phyloP scores from a whole-genome alignment of 2,888 invertebrate species.

The Pelosia muscerda region DNA sequence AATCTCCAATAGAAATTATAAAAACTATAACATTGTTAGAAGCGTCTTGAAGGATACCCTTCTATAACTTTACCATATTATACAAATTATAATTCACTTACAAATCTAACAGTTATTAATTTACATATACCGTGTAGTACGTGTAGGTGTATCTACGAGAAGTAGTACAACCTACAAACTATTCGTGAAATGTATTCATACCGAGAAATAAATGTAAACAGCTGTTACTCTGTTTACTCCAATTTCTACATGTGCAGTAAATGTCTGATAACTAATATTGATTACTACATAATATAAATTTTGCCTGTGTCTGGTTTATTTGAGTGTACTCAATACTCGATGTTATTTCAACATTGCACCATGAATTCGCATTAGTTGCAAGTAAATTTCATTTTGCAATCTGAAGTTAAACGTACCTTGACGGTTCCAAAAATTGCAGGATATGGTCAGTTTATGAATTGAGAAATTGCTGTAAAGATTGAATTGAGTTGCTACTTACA shows the following conservation, averaged over 20 bases:
- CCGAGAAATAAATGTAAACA: constrained; percentile 34
- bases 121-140: constrained; percentile 6
- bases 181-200: constrained; percentile 19
- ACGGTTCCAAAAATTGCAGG: constrained; percentile 16
- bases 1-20: neutral
- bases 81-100: constrained; percentile 3
- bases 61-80: neutral
- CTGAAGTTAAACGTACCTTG: constrained; percentile 25
- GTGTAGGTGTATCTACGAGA: constrained; percentile 24
- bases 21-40: neutral
- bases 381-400: constrained; percentile 20
- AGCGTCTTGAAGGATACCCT: neutral
- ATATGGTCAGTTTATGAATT: neutral
- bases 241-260: constrained; percentile 17
- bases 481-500: no score
- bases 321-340: constrained; percentile 13
- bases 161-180: constrained; percentile 22
- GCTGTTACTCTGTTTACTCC: constrained; percentile 27
- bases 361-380: constrained; percentile 23
- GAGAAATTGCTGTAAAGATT: neutral
- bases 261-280: constrained; percentile 31
- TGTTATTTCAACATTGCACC: neutral
- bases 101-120: constrained; percentile 14
- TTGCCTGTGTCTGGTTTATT: constrained; percentile 37
- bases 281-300: constrained; percentile 27